Conservation (phyloP, 2,888 invertebrate species). For the Rhopalosiphum nymphaeae region DNA sequence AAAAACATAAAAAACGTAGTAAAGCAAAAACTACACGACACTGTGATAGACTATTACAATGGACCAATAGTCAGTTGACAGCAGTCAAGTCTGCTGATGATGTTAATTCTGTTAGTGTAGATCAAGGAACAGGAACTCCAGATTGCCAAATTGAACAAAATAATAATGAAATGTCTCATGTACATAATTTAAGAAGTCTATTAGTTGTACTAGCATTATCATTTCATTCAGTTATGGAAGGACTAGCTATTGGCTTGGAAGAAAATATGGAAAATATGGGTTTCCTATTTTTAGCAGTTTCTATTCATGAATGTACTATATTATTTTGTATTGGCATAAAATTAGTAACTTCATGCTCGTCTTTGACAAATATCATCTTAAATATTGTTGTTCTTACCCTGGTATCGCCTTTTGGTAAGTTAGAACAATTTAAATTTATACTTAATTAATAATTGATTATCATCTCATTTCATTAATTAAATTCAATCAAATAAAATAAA, state of each 20-base stretch:
- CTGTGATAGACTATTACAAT: slow-evolving; percentile 60
- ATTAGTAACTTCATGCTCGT: slow-evolving; percentile 71
- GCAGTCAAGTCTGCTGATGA: slow-evolving; percentile 60
- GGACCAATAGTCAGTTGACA: slow-evolving; percentile 55
- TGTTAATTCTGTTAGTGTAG: slow-evolving; percentile 58
- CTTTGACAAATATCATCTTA: slow-evolving; percentile 70
- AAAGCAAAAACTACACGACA: slow-evolving; percentile 53
- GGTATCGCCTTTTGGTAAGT: slow-evolving; percentile 72
- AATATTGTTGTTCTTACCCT: slow-evolving; percentile 72
- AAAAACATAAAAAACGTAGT: slow-evolving; percentile 59
- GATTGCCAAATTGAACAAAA: slow-evolving; percentile 65
- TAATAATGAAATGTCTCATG: slow-evolving; percentile 64
- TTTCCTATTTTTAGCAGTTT: slow-evolving; percentile 73
- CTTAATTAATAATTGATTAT: not conserved
- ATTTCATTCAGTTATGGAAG: slow-evolving; percentile 74
- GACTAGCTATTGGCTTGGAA: slow-evolving; percentile 73
- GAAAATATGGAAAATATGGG: slow-evolving; percentile 71
- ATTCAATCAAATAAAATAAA: not conserved
- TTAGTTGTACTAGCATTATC: slow-evolving; percentile 73
- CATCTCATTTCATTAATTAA: not conserved
- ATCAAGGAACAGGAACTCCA: slow-evolving; percentile 58
- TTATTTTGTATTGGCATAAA: slow-evolving; percentile 74
- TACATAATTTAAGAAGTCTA: slow-evolving; percentile 67
- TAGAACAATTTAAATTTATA: slow-evolving; percentile 9
- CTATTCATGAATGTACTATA: slow-evolving; percentile 73